Base-by-base conservation (phyloP, 2,797 vertebrate genomes). In the Megalops cyprinoides region DNA sequence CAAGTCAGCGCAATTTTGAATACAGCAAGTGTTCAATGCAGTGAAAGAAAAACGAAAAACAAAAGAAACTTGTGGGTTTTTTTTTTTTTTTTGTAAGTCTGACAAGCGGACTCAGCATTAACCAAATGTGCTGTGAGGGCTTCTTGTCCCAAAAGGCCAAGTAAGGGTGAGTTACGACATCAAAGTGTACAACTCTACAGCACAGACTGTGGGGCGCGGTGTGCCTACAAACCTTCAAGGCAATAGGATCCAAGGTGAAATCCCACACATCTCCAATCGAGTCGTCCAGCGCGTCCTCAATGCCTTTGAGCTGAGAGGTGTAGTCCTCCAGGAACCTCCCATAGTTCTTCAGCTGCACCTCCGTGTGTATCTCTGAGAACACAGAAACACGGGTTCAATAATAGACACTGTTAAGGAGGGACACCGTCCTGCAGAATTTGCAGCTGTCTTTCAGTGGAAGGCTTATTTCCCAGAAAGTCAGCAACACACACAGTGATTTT, bases 251-350 rank as follows among this genome's bases (percentile, higher is more conserved):
- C 85, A 99, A 93, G 86, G 94, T 99, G 89, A 99, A 98, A 91
- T 99, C 98, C 98, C 98, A 99, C 76, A 99, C 97, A 87, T 99
- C 98, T 86, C 98, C 98, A 25, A 98, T 90, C 42, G 97, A 96
- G 80, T 98, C 97, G 88, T 99, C 98, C 88, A 99, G 87, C 5
- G 98, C 98, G 77, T 99, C 97, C 85, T 99, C 97, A 74, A 97
- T 98, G 77, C 97, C 97, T 87, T 94, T 96, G 81, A 99, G 92
- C 56, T 99, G 98, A 83, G 96, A 96, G 0, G 96, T 96, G 85
- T 99, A 99, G 0, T 97, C 98, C 77, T 97, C 97, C 85, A 99
- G 93, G 90, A 99, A 99, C 90, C 91, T 97, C 67, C 94, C 95
- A 8, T 99, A 99, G 89, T 96, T 99, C 93, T 99, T 99, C 86